Percentiles rank a stretch among this genome's conserved stretches.
Conservation (phyloP, 2,113 vertebrate genomes). For the Oriolus oriolus region DNA sequence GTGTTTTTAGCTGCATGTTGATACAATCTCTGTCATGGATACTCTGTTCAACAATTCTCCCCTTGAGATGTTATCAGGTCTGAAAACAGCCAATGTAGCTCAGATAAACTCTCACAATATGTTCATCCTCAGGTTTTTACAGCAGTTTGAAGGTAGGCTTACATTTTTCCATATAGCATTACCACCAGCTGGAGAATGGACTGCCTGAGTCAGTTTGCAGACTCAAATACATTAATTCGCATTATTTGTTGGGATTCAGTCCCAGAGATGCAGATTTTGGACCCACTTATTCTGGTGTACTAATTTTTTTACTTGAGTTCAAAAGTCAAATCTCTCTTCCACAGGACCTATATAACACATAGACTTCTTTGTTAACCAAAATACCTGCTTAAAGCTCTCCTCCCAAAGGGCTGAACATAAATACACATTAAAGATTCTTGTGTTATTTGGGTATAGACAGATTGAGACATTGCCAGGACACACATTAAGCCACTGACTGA, state of each 20-base stretch:
- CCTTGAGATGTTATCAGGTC: background rate
- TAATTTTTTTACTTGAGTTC: background rate
- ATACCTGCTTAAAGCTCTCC: background rate
- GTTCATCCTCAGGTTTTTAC: background rate
- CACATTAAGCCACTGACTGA: background rate
- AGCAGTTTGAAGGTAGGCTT: background rate
- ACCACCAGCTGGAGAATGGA: background rate
- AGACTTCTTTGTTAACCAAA: background rate
- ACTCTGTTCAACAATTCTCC: background rate
- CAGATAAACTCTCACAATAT: background rate
- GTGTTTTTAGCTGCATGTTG: background rate
- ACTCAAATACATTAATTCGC: background rate
- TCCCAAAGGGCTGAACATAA: background rate
- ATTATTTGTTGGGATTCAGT: background rate
- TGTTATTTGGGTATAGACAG: background rate
- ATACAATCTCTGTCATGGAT: background rate
- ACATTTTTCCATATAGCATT: background rate
- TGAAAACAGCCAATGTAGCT: background rate
- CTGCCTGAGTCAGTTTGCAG: background rate
- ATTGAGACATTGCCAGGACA: background rate
- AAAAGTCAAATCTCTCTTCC: background rate
- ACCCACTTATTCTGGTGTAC: background rate
- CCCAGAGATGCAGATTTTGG: background rate
- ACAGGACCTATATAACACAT: rapidly evolving
- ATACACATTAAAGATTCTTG: background rate